Base-by-base conservation (phyloP, 30 jellyfish, hydroid and myxozoan species). In the Chrysaora quinquecirrha region DNA sequence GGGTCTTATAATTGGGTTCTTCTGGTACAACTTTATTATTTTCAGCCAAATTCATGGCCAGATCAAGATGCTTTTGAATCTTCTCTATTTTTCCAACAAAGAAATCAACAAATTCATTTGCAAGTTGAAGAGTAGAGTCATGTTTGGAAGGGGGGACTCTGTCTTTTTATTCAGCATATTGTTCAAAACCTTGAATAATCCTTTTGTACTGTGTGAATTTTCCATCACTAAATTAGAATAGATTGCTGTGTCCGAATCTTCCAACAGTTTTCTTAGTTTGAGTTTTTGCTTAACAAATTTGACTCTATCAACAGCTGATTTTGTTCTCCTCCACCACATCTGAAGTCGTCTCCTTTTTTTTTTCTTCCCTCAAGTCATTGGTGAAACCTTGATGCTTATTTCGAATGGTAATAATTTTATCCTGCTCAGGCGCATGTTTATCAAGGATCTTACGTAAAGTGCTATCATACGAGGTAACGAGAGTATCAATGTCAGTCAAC, bases 91-190 rank as follows among this genome's bases (percentile, higher is more conserved):
- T 78, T 63, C 22, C 82, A 3, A 30, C 18, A 78, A 65, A 78
- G 4, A 18, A 78, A 21, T 78, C 89, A 48, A 63, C 63, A 35
- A 62, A 62, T 63, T 65, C 81, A 30, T 64, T 81, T 19, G 89
- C 89, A 34, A 78, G 82, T 71, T 78, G 82, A 50, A 78, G 38
- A 30, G 85, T 76, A 46, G 91, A 80, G 65, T 80, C 85, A 80
- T 66, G 84, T 22, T 62, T 67, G 76, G 84, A 67, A 65, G 49
- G 27, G 28, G 75, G 76, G 76, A 31, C 58, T 78, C 73, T 10
- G n/a, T 34, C 30, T 65, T 80, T 73, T 43, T 43, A 35, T 30
- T 46, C 24, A 65, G 68, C 65, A 80, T 65, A 25, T 67, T 65
- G 77, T 66, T 65, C 56, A 65, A 64, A 65, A 85, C 30, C 10